Conservation (phyloP, 2,113 vertebrate genomes). For the Rhabdomys dilectus region DNA sequence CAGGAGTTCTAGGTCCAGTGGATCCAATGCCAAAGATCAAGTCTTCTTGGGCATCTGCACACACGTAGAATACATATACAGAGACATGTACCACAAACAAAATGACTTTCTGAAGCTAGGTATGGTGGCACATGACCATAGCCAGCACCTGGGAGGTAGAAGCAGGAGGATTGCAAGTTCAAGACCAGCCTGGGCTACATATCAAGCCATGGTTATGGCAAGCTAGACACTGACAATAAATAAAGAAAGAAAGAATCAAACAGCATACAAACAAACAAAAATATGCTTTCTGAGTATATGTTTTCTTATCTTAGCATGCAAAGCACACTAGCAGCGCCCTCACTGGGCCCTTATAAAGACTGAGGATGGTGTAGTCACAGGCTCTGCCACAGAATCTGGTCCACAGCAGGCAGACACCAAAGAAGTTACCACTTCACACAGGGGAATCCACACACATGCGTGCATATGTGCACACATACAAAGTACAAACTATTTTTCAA, state of each 20-base stretch:
- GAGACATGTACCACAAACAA: background rate
- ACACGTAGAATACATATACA: background rate
- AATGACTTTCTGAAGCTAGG: background rate
- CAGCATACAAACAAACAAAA: background rate
- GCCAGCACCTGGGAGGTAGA: background rate
- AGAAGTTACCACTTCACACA: background rate
- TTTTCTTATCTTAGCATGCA: slow-evolving; percentile 31
- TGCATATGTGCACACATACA: background rate
- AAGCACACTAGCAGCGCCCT: background rate
- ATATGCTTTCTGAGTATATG: background rate
- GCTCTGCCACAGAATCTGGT: background rate
- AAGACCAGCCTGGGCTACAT: background rate
- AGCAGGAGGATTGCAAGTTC: background rate
- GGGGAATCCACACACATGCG: background rate
- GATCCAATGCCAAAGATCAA: background rate
- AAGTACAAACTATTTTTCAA: slow-evolving; percentile 11
- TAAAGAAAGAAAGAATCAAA: background rate
- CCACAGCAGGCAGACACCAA: background rate
- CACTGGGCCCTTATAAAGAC: background rate
- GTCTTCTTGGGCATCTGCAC: background rate
- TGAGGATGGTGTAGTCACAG: background rate
- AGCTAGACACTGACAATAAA: background rate
- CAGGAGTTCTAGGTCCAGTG: background rate
- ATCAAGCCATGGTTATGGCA: background rate
- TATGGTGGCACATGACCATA: background rate